Base-by-base conservation (phyloP, 2,888 invertebrate genomes). In the Gastracanthus pulcherrimus region DNA sequence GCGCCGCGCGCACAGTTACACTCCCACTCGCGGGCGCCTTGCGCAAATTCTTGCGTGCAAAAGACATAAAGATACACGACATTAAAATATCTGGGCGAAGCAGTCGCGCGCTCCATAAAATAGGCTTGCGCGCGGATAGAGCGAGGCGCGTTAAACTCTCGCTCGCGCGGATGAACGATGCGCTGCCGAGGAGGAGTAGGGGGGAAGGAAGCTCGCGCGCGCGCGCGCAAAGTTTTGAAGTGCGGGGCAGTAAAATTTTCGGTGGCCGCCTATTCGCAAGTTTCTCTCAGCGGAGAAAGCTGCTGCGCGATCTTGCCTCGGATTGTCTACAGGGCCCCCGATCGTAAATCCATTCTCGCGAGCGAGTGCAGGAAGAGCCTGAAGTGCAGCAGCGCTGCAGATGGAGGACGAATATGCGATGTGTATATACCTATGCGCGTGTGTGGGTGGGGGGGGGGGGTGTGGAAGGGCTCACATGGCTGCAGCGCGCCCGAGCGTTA, bases 281-380 rank as follows among this genome's bases (percentile, higher is more conserved):
- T 72, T 29, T 41, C 58, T 29, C 36, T 58, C n/a, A n/a, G n/a
- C n/a, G n/a, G n/a, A n/a, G n/a, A n/a, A n/a, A n/a, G n/a, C n/a
- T n/a, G n/a, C n/a, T n/a, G n/a, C n/a, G n/a, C n/a, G n/a, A n/a
- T 29, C 31, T 45, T 19, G 69, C 23, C 69, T 29, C 26, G 55
- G 55, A 71, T 71, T 71, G 71, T 58, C 36, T 64, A 45, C 26
- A 16, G 45, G 38, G 31, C 11, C 48, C 13, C 23, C 38, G 74
- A 75, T 81, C 76, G 76, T 81, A 76, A 81, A 81, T 81, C 71
- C 76, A 45, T 76, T 69, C 34, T 23, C 72, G 64, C 51, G 31
- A 19, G n/a, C 26, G 26, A n/a, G n/a, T n/a, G n/a, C n/a, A n/a
- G n/a, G n/a, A n/a, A n/a, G n/a, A n/a, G n/a, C n/a, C n/a, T n/a